Evolutionary conservation across 1,140 invertebrate species (phyloP).

Genomic region (Teleopsis dalmanni): DNA sequence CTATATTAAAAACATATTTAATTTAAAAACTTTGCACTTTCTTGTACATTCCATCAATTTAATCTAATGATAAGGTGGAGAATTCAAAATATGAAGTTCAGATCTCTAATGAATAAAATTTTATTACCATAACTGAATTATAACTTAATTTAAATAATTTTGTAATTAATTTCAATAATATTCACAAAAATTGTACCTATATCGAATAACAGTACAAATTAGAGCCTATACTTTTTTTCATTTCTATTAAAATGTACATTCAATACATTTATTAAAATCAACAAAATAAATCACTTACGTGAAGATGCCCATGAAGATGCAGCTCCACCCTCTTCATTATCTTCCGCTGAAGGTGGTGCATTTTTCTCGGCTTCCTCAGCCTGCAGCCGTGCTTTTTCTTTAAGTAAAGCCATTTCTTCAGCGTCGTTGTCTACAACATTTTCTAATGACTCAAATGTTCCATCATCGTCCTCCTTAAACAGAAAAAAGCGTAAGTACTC

Average conservation of each 20-base stretch:
- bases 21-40: slow-evolving; percentile 36
- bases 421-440: slow-evolving; percentile 42
- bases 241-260: background rate
- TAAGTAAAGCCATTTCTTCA: slow-evolving; percentile 27
- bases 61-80: background rate
- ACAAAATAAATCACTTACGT: slow-evolving; percentile 27
- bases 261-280: background rate
- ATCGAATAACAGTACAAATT: too few relatives aligned
- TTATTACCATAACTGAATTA: background rate
- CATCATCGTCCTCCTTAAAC: slow-evolving; percentile 24
- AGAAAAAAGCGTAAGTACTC: background rate
- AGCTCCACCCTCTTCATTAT: slow-evolving; percentile 19
- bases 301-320: slow-evolving; percentile 42
- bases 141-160: background rate
- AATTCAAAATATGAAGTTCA: background rate
- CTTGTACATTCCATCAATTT: slow-evolving; percentile 28
- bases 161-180: background rate
- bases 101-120: background rate
- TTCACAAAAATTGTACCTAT: too few relatives aligned
- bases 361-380: slow-evolving; percentile 18
- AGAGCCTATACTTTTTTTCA: too few relatives aligned
- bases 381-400: slow-evolving; percentile 23
- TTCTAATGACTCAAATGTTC: slow-evolving; percentile 36
- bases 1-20: background rate
- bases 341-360: slow-evolving; percentile 14